Evolutionary conservation across 2,888 invertebrate genomes (phyloP).

Genomic region (Conops quadrifasciatus): DNA sequence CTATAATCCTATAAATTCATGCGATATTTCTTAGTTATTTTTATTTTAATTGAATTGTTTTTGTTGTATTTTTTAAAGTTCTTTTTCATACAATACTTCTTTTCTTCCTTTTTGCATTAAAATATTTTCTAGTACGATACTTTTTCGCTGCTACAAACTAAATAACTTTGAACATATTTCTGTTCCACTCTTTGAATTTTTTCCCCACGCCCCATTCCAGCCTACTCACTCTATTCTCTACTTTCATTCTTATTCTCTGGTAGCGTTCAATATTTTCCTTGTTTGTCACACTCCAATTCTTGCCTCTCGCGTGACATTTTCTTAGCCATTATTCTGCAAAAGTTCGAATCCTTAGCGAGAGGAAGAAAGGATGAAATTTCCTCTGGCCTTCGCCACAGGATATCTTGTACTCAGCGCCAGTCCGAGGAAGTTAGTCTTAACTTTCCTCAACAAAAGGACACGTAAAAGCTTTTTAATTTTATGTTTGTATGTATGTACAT

Average conservation of each 20-base stretch:
- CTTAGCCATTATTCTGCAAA: not conserved
- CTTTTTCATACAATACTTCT: too few relatives aligned
- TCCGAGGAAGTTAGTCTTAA: conserved; percentile 6
- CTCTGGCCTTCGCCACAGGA: not conserved
- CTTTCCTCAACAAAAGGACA: not conserved
- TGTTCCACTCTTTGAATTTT: too few relatives aligned
- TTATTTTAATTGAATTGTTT: too few relatives aligned
- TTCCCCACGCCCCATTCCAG: not conserved
- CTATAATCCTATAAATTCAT: too few relatives aligned
- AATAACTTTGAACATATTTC: too few relatives aligned
- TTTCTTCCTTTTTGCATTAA: too few relatives aligned
- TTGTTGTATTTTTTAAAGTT: too few relatives aligned
- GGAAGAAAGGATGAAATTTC: not conserved
- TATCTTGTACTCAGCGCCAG: conserved; percentile 15
- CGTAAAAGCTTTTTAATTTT: not conserved
- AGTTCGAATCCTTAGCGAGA: not conserved
- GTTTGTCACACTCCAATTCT: not conserved
- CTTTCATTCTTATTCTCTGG: not conserved
- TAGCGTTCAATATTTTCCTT: not conserved
- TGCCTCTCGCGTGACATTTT: not conserved
- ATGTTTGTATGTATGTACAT: too few relatives aligned
- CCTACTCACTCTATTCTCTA: not conserved
- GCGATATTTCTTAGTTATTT: too few relatives aligned
- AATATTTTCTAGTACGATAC: too few relatives aligned
- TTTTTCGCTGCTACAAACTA: too few relatives aligned